A percentile compares a stretch with the other conserved stretches of the same genome.
Evolutionary conservation across 2,113 vertebrate genomes (phyloP).

Genomic region (Cyanistes caeruleus): DNA sequence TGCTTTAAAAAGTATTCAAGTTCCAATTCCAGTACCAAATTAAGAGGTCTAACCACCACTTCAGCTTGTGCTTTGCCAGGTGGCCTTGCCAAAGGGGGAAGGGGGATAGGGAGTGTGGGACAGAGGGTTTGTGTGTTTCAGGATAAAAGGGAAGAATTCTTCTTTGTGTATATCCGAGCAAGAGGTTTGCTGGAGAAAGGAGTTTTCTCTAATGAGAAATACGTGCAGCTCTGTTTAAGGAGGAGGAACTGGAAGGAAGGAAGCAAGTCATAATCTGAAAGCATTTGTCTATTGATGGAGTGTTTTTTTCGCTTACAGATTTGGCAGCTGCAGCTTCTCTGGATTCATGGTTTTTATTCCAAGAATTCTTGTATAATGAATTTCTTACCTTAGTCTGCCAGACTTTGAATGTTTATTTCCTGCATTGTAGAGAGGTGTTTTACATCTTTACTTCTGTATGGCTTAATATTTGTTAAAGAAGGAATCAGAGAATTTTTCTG

Average conservation of each 20-base stretch:
- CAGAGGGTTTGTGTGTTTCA: neutral
- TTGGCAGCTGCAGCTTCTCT: slow-evolving; percentile 55
- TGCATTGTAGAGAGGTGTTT: neutral
- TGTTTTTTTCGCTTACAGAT: neutral
- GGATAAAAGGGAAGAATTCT: neutral
- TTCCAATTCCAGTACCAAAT: neutral
- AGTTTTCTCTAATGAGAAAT: slow-evolving; percentile 8
- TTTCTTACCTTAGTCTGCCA: slow-evolving; percentile 35
- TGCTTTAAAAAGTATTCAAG: neutral
- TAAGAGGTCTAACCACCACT: neutral
- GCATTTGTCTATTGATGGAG: neutral
- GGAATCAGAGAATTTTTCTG: neutral
- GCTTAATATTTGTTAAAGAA: neutral
- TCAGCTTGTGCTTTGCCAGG: neutral
- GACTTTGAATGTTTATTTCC: neutral
- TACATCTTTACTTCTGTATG: neutral
- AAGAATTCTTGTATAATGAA: slow-evolving; percentile 3
- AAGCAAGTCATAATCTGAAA: slow-evolving; percentile 36
- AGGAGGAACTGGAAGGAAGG: slow-evolving; percentile 50
- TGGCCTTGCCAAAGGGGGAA: neutral
- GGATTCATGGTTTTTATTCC: slow-evolving; percentile 12
- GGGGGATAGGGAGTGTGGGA: neutral
- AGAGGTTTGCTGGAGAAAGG: neutral
- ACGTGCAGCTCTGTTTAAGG: neutral
- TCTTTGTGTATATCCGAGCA: neutral